A percentile compares a stretch with the other conserved stretches of the same genome.
Conservation (phyloP, 2,888 invertebrate species). For the Pachycephus smyrnensis region DNA sequence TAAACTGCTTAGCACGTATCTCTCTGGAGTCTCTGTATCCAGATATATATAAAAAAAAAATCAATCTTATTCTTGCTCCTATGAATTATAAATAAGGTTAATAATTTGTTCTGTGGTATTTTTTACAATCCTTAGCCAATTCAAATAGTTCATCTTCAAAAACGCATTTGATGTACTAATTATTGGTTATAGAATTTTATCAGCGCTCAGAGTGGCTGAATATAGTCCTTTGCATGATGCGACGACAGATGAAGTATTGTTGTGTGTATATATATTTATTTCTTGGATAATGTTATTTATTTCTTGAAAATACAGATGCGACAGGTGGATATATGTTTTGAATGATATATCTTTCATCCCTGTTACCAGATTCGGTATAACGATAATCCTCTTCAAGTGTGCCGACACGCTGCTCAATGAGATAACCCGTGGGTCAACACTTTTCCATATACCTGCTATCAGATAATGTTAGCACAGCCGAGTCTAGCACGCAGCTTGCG, state of each 20-base stretch:
- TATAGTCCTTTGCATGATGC: too few relatives aligned
- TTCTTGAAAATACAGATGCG: not conserved
- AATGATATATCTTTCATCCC: not conserved
- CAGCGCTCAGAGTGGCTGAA: too few relatives aligned
- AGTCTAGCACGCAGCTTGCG: constrained; percentile 14
- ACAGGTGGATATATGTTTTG: not conserved
- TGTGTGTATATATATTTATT: not conserved
- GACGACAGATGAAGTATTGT: too few relatives aligned
- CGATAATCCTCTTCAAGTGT: not conserved
- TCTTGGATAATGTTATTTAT: not conserved
- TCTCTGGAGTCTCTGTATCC: not conserved
- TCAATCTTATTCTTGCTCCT: not conserved
- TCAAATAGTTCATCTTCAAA: not conserved
- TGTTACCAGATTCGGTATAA: not conserved
- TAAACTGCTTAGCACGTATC: not conserved
- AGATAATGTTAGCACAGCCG: constrained; percentile 34
- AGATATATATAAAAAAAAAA: not conserved
- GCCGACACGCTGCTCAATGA: not conserved
- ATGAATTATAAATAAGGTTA: not conserved
- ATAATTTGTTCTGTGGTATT: not conserved
- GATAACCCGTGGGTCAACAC: constrained; percentile 12
- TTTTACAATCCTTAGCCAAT: not conserved
- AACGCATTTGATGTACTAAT: too few relatives aligned
- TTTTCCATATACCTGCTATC: constrained; percentile 32
- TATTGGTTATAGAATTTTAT: too few relatives aligned